Percentiles rank a stretch among this genome's conserved stretches.
Evolutionary conservation across 2,797 vertebrate species (phyloP).

Genomic region (Columba guinea): DNA sequence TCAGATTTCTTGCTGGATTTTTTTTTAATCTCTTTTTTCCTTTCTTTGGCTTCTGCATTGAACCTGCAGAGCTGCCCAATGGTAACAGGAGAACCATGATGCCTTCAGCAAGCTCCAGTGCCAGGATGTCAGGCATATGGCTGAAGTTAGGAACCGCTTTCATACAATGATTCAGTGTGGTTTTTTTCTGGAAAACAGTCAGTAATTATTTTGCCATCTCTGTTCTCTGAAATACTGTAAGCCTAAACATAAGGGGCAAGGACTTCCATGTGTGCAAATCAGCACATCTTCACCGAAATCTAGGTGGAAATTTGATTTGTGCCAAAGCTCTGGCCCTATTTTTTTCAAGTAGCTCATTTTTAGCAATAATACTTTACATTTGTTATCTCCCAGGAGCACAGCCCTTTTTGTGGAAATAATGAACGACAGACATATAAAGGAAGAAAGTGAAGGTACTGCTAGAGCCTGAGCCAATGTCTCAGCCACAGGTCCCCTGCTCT

Average conservation of each 20-base stretch:
- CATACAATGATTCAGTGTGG: background rate
- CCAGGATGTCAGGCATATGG: fast-evolving
- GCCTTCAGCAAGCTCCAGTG: background rate
- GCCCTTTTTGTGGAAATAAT: background rate
- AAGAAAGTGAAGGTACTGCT: background rate
- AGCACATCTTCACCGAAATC: background rate
- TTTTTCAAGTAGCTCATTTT: background rate
- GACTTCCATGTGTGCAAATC: background rate
- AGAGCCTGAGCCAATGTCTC: background rate
- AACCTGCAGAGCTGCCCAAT: background rate
- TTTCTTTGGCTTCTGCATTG: background rate
- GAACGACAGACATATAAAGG: background rate
- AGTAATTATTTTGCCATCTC: background rate
- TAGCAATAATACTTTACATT: background rate
- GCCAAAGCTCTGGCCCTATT: background rate
- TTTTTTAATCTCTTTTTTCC: background rate
- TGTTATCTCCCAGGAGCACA: background rate
- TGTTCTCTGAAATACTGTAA: background rate
- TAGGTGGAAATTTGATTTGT: background rate
- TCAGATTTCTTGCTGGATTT: background rate
- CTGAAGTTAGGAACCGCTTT: background rate
- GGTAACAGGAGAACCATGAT: background rate
- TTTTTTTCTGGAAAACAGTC: background rate
- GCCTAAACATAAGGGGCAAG: background rate
- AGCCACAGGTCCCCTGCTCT: background rate